Evolutionary conservation across 2,113 vertebrate species (phyloP).

Genomic region (Sphaerodactylus townsendi): DNA sequence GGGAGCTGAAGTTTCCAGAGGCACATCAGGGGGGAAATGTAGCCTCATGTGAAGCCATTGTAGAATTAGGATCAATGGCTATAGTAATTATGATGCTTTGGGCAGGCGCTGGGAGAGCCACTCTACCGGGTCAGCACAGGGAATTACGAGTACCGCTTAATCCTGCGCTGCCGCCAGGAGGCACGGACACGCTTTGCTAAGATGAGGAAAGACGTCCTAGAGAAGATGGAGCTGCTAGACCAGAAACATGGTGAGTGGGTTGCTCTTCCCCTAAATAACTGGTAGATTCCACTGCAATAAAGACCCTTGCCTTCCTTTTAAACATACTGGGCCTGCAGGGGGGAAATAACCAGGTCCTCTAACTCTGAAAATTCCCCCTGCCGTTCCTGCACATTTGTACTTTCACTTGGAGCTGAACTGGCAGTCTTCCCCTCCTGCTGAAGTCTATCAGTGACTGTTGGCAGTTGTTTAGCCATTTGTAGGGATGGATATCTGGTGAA

Average conservation of each 20-base stretch:
- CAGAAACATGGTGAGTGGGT: conserved; percentile 91
- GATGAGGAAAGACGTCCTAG: conserved; percentile 97
- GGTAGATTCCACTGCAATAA: too few relatives aligned
- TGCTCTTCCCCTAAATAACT: not conserved
- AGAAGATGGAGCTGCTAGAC: conserved; percentile 97
- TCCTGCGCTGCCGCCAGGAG: conserved; percentile 95
- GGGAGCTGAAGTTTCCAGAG: not conserved
- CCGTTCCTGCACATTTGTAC: not conserved
- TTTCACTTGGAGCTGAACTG: not conserved
- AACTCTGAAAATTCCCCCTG: not conserved
- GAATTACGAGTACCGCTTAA: conserved; percentile 95
- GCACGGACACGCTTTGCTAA: conserved; percentile 93
- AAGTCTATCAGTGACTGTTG: too few relatives aligned
- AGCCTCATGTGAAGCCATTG: not conserved
- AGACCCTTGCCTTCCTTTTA: too few relatives aligned
- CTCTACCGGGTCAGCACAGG: conserved; percentile 95
- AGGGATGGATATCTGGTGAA: not conserved
- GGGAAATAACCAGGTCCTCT: not conserved
- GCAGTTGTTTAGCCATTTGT: not conserved
- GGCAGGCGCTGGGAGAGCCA: conserved; percentile 93
- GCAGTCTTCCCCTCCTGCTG: not conserved
- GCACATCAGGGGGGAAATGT: fast-evolving
- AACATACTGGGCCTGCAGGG: too few relatives aligned
- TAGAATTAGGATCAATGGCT: conserved; percentile 2
- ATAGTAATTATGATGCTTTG: fast-evolving